phyloP scores from a whole-genome alignment of 1,140 invertebrate species.

The Lethocerus indicus region DNA sequence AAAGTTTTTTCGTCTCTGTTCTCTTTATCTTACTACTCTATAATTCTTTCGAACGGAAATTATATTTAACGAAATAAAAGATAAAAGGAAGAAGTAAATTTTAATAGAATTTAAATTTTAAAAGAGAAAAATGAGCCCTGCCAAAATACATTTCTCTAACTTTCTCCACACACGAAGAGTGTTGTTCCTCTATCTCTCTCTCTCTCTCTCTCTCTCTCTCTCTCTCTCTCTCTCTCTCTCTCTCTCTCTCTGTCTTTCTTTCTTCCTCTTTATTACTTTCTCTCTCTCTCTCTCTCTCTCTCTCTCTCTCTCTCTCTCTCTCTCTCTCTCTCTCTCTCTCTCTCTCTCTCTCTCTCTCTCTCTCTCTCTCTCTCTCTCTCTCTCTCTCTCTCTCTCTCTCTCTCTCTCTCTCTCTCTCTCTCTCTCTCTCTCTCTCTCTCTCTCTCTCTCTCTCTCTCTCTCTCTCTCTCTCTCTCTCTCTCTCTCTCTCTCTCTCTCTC shows the following conservation, averaged over 20 bases:
- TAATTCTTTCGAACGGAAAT: too few species aligned
- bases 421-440: background rate
- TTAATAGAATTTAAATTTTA: too few species aligned
- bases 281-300: conserved; percentile 1
- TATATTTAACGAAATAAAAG: too few species aligned
- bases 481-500: background rate
- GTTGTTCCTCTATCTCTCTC: too few species aligned
- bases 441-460: too few species aligned
- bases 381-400: conserved; percentile 10
- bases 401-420: background rate
- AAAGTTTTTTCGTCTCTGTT: too few species aligned
- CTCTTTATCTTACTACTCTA: too few species aligned
- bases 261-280: background rate
- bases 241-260: background rate
- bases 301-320: conserved; percentile 1
- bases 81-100: too few species aligned
- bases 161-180: too few species aligned
- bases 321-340: conserved; percentile 6
- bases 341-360: conserved; percentile 4
- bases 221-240: background rate
- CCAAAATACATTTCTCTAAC: too few species aligned
- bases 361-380: background rate
- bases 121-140: too few species aligned
- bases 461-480: background rate
- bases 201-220: background rate